These are phyloP conservation scores for Panopea generosa DNA, from an alignment of 2,888 invertebrate species.

Conservation along the genomic window DNA sequence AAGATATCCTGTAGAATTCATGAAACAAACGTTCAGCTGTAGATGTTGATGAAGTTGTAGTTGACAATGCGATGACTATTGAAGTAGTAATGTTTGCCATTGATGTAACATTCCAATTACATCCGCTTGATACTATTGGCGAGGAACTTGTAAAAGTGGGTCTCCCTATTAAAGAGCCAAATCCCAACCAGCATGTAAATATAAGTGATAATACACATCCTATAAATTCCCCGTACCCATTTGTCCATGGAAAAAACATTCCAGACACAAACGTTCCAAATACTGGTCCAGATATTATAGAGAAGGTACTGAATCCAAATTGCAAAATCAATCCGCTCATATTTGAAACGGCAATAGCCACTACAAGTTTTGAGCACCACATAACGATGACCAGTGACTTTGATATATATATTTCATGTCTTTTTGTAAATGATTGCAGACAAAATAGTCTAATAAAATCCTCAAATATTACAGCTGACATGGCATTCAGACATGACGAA, in stretches of 20 bases:
- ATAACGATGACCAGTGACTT: conserved; percentile 23
- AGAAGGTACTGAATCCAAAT: conserved; percentile 74
- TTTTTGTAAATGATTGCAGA: not conserved
- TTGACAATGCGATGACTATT: too few species aligned
- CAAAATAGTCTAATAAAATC: conserved; percentile 33
- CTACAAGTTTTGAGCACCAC: conserved; percentile 16
- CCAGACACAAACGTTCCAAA: conserved; percentile 78
- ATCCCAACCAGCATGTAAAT: conserved; percentile 44
- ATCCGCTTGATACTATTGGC: not conserved
- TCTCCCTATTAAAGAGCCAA: conserved; percentile 17
- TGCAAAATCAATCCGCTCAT: conserved; percentile 68
- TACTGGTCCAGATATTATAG: conserved; percentile 77
- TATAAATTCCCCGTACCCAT: conserved; percentile 57
- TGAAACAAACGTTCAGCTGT: conserved; percentile 9
- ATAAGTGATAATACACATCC: conserved; percentile 31
- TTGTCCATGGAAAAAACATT: conserved; percentile 86
- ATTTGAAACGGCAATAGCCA: conserved; percentile 33
- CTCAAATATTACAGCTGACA: conserved; percentile 44
- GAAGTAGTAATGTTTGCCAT: too few species aligned
- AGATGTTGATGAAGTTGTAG: not conserved
- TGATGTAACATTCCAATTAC: conserved; percentile 19
- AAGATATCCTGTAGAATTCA: conserved; percentile 39
- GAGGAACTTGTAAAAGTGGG: conserved; percentile 5
- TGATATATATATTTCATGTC: conserved; percentile 17
- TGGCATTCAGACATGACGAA: conserved; percentile 54